Base-by-base conservation (phyloP, 2,113 vertebrate species). In the Rallus limicola region DNA sequence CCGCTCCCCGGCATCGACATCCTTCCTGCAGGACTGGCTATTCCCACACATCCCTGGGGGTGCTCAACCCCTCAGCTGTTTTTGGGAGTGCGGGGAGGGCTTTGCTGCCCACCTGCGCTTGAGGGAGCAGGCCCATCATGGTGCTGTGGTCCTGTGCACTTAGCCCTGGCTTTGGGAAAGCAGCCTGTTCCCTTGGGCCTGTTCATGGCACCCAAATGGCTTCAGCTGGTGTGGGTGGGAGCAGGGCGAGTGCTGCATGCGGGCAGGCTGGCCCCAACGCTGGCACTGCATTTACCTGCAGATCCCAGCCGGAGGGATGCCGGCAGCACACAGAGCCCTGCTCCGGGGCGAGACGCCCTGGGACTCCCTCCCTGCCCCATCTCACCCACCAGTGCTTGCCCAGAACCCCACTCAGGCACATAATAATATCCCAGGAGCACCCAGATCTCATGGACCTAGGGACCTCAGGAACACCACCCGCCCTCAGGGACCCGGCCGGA, bases 1-100 rank as follows among this genome's bases (percentile, higher is more conserved):
- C 64, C 0, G 0, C 31, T 86, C 4, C 18, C 33, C 0, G 2
- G 5, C 3, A 1, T n/a, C 67, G 4, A 34, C 7, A 2, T 28
- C 65, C 72, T 3, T 2, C 9, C 1, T 58, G 20, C 70, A 0
- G 40, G 16, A 2, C 46, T 2, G 16, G 23, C n/a, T n/a, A 0
- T 29, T 60, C 83, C 76, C 7, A 0, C 42, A 46, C 11, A 6
- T 11, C 80, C 38, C n/a, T 4, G 59, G 16, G 44, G 16, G 18
- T 28, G 23, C 72, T 72, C 33, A 52, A 33, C 76, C 46, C 13
- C 1, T 6, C 11, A 3, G 63, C 58, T 55, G 25, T n/a, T 62
- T 59, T 20, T 1, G 5, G 40, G 65, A 5, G 8, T 0, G 1
- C 2, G 25, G 2, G 2, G 9, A 0, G 6, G 72, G 59, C 53